These are phyloP conservation scores for Scomber japonicus DNA, from an alignment of 2,113 vertebrate species.

Conservation along the genomic window DNA sequence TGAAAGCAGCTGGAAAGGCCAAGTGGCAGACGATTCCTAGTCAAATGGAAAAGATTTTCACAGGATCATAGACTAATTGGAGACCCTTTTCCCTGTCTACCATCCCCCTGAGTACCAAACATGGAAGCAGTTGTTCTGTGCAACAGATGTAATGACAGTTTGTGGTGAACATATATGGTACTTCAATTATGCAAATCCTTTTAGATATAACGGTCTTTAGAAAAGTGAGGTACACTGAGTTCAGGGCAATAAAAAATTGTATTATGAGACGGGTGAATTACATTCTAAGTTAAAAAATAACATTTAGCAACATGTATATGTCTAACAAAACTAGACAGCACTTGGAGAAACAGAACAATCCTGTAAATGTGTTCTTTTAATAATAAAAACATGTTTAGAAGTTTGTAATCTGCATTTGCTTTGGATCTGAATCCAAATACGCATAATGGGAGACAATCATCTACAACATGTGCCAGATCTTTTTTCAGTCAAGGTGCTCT, in stretches of 20 bases:
- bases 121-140: constrained; percentile 29
- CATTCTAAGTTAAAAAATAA: background rate
- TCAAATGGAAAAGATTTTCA: constrained; percentile 71
- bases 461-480: background rate
- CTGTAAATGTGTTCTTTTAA: constrained; percentile 11
- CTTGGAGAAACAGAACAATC: background rate
- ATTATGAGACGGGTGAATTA: background rate
- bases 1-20: constrained; percentile 64
- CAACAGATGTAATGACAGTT: constrained; percentile 48
- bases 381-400: background rate
- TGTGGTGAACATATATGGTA: background rate
- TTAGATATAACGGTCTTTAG: background rate
- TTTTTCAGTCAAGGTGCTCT: background rate
- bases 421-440: constrained; percentile 22
- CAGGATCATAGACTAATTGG: constrained; percentile 70
- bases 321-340: background rate
- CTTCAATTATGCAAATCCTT: background rate
- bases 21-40: constrained; percentile 55
- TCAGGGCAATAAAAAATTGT: background rate
- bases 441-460: constrained; percentile 5
- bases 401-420: constrained; percentile 12
- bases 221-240: background rate
- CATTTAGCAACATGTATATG: too few species aligned
- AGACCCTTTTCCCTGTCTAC: constrained; percentile 50
- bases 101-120: constrained; percentile 24